Percentiles rank a stretch among this genome's conserved stretches.
These are phyloP conservation scores for Catostylus mosaicus DNA, from an alignment of 30 jellyfish, hydroid and myxozoan genomes.

Conservation along the genomic window DNA sequence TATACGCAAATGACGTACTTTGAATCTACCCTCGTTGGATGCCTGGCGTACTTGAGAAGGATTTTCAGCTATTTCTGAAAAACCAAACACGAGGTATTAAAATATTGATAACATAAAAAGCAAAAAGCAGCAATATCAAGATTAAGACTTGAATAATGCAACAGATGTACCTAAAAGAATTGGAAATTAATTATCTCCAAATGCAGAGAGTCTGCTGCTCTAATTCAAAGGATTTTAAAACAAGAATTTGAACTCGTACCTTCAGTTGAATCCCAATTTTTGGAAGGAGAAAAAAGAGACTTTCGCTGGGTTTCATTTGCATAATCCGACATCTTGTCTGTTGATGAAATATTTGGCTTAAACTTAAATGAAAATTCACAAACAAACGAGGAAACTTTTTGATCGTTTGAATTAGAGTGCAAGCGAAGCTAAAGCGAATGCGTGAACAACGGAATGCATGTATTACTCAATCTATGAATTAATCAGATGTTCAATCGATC, in stretches of 20 bases:
- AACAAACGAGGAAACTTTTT: too few relatives aligned
- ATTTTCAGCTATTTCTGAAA: too few relatives aligned
- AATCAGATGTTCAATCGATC: not conserved
- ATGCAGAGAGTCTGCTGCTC: not conserved
- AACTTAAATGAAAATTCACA: not conserved
- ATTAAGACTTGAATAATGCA: too few relatives aligned
- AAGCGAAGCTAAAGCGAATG: not conserved
- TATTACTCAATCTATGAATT: not conserved
- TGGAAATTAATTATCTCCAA: not conserved
- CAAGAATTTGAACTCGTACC: constrained; percentile 23
- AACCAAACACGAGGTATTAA: too few relatives aligned
- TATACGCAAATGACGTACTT: too few relatives aligned
- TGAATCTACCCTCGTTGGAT: too few relatives aligned
- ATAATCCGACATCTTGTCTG: not conserved
- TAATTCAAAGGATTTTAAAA: too few relatives aligned
- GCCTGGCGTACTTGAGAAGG: too few relatives aligned
- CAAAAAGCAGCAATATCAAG: too few relatives aligned
- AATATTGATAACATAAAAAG: too few relatives aligned
- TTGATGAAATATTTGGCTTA: not conserved
- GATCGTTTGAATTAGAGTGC: too few relatives aligned
- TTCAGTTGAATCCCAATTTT: constrained; percentile 49
- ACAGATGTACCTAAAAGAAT: not conserved
- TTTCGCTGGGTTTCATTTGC: not conserved
- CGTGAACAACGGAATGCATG: not conserved
- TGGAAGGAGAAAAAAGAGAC: constrained; percentile 29